These are phyloP conservation scores for Hesperia comma DNA, from an alignment of 2,888 invertebrate genomes.

Conservation along the genomic window DNA sequence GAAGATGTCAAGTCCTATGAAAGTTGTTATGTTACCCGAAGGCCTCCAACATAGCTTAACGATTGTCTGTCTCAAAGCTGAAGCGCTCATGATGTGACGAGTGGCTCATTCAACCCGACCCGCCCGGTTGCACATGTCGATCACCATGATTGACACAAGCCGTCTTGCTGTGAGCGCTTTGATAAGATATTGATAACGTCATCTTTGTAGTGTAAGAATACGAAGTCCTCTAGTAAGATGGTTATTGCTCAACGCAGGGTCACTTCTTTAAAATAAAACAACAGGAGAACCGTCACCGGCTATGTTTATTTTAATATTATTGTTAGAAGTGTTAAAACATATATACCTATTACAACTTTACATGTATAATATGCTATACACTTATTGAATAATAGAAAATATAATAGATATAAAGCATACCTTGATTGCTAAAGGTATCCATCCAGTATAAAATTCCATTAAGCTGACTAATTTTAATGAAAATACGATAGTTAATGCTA, in stretches of 20 bases:
- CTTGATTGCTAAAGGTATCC: too few relatives aligned
- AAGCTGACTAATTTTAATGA: too few relatives aligned
- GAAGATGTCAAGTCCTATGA: not conserved
- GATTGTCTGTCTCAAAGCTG: not conserved
- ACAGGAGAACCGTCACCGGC: too few relatives aligned
- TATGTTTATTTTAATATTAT: too few relatives aligned
- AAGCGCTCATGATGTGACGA: not conserved
- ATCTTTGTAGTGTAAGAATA: not conserved
- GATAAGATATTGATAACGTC: not conserved
- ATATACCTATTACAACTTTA: too few relatives aligned
- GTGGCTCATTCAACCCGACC: not conserved
- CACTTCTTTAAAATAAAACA: too few relatives aligned
- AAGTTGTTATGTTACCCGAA: slow-evolving; percentile 2
- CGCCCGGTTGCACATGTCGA: not conserved
- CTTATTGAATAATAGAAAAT: too few relatives aligned
- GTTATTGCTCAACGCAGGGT: not conserved
- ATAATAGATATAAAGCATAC: too few relatives aligned
- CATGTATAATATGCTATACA: too few relatives aligned
- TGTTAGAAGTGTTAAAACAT: too few relatives aligned
- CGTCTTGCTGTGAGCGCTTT: not conserved
- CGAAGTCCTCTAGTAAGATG: not conserved
- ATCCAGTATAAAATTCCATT: too few relatives aligned
- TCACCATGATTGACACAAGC: not conserved
- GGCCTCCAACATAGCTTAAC: not conserved
- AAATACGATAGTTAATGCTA: too few relatives aligned